Base-by-base conservation (phyloP, 2,113 vertebrate genomes). In the Caretta caretta region DNA sequence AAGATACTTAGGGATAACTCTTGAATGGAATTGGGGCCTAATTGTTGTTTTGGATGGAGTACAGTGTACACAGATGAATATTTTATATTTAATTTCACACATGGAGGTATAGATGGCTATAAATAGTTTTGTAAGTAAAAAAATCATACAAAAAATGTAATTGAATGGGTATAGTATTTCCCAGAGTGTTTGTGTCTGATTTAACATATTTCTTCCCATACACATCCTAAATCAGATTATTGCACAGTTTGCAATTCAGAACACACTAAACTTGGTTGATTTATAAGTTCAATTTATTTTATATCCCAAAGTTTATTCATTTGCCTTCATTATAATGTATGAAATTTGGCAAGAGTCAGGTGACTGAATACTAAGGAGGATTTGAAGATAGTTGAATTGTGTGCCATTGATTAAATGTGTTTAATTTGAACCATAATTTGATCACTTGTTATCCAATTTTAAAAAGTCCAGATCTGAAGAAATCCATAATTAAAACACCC, bases 361-460 rank as follows among this genome's bases (percentile, higher is more conserved):
- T 89, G 35, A 93, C 2, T 59, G 42, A 95, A 93, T 62, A n/a
- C 27, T 84, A 25, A 93, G 80, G 53, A 88, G 53, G 9, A 81
- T 53, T 93, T 53, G 27, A 92, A 76, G 12, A 29, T 35, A 10
- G 80, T 46, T 96, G 84, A 93, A 56, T 83, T 92, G 4, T 65
- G 4, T 87, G 3, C 19, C 0, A 1, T 84, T 92, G 59, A 91
- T 88, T 59, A 97, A 90, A 65, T 81, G 5, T 53, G 10, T 50
- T 93, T 90, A 94, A 92, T 86, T 95, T 92, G 25, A 6, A 89
- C 1, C 57, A 7, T 88, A 93, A 97, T 96, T 56, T 90, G 90
- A 86, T 54, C 16, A 83, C 29, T 16, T 92, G 59, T 90, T 91
- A 93, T n/a, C 20, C 29, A 95, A 56, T 92, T 92, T 89, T 84